Base-by-base conservation (phyloP, 2,888 invertebrate species). In the Xylophagus ater region DNA sequence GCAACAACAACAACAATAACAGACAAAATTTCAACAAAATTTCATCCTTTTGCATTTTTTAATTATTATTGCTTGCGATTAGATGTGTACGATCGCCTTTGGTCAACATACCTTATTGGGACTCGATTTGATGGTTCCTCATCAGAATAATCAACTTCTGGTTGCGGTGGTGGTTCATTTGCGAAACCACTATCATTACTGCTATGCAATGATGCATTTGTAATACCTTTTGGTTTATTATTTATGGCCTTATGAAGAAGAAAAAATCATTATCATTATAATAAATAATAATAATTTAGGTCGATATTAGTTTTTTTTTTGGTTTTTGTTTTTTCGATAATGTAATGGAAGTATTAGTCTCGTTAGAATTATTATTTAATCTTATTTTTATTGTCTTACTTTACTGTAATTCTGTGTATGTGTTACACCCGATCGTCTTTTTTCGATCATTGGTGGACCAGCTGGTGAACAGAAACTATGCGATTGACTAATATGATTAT, bases 151-250 rank as follows among this genome's bases (percentile, higher is more conserved):
- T 89, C 88, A 43, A 87, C 77, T 64, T 89, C 88, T 15, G 89
- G 89, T 56, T 86, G 85, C 18, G 80, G 81, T 4, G 88, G 87
- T 20, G 75, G 75, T 58, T 89, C 89, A 59, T 89, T 88, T 55
- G 88, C 86, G 63, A 89, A 89, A 12, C 89, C 89, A 51, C 87
- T 88, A 65, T 89, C 89, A 63, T 89, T 89, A 59, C 87, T 87
- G 65, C 87, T 87, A 62, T 89, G 88, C 50, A 89, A 73, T 26
- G 86, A 87, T 2, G 78, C 76, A 57, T 79, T 81, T 42, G 80
- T 80, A 31, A 77, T 78, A 17, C 57, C 60, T 43, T 52, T 53
- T 17, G 44, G 47, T 17, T 46, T 52, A 21, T 44, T 44, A 40
- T 53, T 53, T 13, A 49, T 30, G 18, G 23, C 30, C 28, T 34